Conservation (phyloP, 2,888 invertebrate species). For the Iphiclides podalirius region DNA sequence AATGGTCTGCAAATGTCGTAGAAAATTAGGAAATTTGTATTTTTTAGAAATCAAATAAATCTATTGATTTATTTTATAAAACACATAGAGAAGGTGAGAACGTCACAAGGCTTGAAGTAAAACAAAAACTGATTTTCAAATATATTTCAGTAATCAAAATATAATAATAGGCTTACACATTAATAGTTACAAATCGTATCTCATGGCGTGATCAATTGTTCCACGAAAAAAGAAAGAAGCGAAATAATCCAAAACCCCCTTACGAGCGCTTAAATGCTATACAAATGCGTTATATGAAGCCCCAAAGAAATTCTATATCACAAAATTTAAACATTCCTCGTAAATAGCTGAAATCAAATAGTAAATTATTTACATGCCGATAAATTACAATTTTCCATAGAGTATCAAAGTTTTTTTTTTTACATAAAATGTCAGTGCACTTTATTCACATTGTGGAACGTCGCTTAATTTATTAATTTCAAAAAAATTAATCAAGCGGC, state of each 20-base stretch:
- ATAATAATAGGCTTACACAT: slow-evolving; percentile 79
- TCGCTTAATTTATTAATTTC: slow-evolving; percentile 34
- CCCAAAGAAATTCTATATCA: slow-evolving; percentile 27
- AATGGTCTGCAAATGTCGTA: too few species aligned
- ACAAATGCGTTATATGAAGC: slow-evolving; percentile 29
- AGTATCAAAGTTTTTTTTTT: slow-evolving; percentile 57
- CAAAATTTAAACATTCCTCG: slow-evolving; percentile 36
- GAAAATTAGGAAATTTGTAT: too few species aligned
- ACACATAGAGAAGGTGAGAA: too few species aligned
- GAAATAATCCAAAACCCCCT: slow-evolving; percentile 32
- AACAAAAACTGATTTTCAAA: slow-evolving; percentile 61
- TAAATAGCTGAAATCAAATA: slow-evolving; percentile 32
- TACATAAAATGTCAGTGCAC: slow-evolving; percentile 64
- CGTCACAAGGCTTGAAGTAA: slow-evolving; percentile 33
- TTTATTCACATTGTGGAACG: slow-evolving; percentile 67
- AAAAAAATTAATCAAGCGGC: slow-evolving; percentile 33
- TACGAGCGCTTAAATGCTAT: slow-evolving; percentile 33
- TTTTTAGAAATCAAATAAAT: too few species aligned
- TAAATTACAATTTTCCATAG: slow-evolving; percentile 57
- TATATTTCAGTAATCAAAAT: slow-evolving; percentile 81
- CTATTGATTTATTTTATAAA: too few species aligned
- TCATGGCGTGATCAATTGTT: slow-evolving; percentile 52
- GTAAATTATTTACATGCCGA: slow-evolving; percentile 44
- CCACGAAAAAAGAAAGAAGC: slow-evolving; percentile 35
- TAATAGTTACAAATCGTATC: slow-evolving; percentile 78